Percentiles rank a stretch among this genome's conserved stretches.
These are phyloP conservation scores for Vanessa cardui DNA, from an alignment of 2,888 invertebrate species.

Conservation along the genomic window DNA sequence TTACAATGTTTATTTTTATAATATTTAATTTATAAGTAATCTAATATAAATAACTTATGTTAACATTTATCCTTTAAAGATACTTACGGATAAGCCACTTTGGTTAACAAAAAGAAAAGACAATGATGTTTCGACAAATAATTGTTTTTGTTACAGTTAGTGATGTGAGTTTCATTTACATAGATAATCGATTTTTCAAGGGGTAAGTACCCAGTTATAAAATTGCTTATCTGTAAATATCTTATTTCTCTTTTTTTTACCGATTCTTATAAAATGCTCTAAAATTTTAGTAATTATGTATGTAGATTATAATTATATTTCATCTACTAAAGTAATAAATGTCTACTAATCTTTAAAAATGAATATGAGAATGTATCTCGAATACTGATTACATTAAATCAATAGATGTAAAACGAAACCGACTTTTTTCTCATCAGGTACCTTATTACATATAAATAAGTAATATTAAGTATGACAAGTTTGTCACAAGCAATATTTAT, in stretches of 20 bases:
- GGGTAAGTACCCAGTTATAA: not conserved
- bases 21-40: conserved; percentile 13
- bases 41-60: conserved; percentile 26
- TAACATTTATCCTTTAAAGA: conserved; percentile 21
- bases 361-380: not conserved
- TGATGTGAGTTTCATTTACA: not conserved
- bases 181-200: not conserved
- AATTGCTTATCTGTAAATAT: conserved; percentile 30
- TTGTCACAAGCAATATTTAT: conserved; percentile 11
- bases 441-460: conserved; percentile 15
- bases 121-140: not conserved
- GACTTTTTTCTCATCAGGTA: conserved; percentile 9
- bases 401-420: not conserved
- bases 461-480: conserved; percentile 5
- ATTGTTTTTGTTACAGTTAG: not conserved
- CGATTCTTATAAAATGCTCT: conserved; percentile 10
- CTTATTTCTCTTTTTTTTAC: conserved; percentile 16
- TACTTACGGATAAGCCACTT: conserved; percentile 24
- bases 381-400: conserved; percentile 4
- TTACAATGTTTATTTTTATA: conserved; percentile 38
- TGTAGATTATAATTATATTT: not conserved
- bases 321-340: conserved; percentile 1
- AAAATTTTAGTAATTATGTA: not conserved
- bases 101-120: not conserved
- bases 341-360: not conserved